These are phyloP conservation scores for Hybognathus amarus DNA, from an alignment of 2,797 vertebrate species.

Conservation along the genomic window DNA sequence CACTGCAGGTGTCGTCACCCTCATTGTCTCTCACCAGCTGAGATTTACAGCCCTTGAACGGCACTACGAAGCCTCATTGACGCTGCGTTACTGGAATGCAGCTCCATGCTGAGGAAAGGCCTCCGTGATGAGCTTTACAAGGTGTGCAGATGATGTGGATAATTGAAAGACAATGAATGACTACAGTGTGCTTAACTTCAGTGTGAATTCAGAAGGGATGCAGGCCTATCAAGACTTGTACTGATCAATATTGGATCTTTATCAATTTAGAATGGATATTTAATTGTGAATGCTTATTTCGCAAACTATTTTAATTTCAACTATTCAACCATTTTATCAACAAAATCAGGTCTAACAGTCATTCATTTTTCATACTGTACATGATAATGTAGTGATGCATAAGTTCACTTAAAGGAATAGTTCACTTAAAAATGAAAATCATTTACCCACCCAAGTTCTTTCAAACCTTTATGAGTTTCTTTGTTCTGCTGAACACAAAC, in stretches of 20 bases:
- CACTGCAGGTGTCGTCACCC: constrained; percentile 63
- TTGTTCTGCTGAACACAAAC: no score
- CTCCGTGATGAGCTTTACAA: constrained; percentile 67
- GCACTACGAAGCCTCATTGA: constrained; percentile 65
- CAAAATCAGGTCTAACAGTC: not conserved
- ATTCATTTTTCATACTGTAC: not conserved
- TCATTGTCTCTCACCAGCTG: constrained; percentile 52
- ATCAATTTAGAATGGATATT: not conserved
- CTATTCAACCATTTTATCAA: not conserved
- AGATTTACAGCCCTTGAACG: constrained; percentile 64
- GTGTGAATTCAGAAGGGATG: not conserved
- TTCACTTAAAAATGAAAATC: no score
- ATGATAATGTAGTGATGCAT: not conserved
- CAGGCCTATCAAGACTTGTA: not conserved
- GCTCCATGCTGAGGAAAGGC: constrained; percentile 51
- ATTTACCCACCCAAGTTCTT: no score
- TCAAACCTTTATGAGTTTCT: no score
- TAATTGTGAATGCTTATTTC: not conserved
- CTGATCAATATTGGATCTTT: not conserved
- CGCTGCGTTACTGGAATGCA: constrained; percentile 58
- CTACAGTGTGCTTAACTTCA: constrained; percentile 21
- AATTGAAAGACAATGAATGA: constrained; percentile 41
- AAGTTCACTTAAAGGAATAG: not conserved
- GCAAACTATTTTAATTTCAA: not conserved
- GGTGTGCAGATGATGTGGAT: constrained; percentile 64